These are phyloP conservation scores for Pomatorhinus ruficollis DNA, from an alignment of 2,113 vertebrate genomes.

Conservation along the genomic window DNA sequence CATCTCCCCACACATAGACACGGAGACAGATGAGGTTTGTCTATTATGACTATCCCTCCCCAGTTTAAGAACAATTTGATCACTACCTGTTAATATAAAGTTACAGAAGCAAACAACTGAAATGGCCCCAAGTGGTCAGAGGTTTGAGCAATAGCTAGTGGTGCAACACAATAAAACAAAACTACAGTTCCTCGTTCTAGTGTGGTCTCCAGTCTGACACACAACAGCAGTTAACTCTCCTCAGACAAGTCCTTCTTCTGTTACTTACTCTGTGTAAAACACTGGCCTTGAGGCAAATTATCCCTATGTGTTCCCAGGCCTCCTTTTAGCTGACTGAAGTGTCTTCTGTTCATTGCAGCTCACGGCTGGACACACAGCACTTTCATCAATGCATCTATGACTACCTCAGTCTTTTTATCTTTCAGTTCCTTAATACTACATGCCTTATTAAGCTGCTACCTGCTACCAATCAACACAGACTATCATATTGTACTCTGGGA, in stretches of 20 bases:
- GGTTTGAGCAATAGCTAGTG: neutral
- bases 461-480: neutral
- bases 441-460: neutral
- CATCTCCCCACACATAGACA: rapidly evolving
- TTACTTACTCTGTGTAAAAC: neutral
- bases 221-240: neutral
- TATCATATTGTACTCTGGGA: neutral
- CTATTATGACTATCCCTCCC: neutral
- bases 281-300: neutral
- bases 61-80: neutral
- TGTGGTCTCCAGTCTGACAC: neutral
- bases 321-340: neutral
- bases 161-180: neutral
- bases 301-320: neutral
- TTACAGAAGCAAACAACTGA: neutral
- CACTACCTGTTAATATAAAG: neutral
- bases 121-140: neutral
- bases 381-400: neutral
- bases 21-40: rapidly evolving
- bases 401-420: neutral
- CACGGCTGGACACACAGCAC: neutral
- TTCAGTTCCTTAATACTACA: neutral
- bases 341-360: neutral
- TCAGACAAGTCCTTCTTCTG: neutral
- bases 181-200: neutral